Evolutionary conservation across 2,797 vertebrate genomes (phyloP).

Genomic region (Podargus strigoides): DNA sequence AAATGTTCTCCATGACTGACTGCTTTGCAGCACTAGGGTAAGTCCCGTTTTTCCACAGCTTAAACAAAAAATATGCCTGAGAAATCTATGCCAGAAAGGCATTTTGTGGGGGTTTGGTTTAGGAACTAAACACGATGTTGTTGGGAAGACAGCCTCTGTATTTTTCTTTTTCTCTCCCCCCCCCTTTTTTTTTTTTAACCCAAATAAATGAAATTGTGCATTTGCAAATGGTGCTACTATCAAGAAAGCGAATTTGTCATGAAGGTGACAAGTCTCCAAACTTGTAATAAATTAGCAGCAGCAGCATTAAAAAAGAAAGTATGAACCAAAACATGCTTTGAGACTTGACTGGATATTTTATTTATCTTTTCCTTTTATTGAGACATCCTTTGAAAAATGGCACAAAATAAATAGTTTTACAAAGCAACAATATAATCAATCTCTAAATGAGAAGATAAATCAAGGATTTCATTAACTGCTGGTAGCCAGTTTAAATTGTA

Average conservation of each 20-base stretch:
- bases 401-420: slow-evolving; percentile 80
- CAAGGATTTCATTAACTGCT: slow-evolving; percentile 96
- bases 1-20: slow-evolving; percentile 72
- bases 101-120: slow-evolving; percentile 50
- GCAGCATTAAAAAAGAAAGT: slow-evolving; percentile 72
- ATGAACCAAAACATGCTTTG: slow-evolving; percentile 69
- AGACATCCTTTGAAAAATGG: slow-evolving; percentile 76
- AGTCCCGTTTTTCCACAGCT: slow-evolving; percentile 71
- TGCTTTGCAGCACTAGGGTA: slow-evolving; percentile 74
- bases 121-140: slow-evolving; percentile 43
- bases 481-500: slow-evolving; percentile 92
- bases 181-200: neutral
- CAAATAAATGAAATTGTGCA: slow-evolving; percentile 18
- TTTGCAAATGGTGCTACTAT: slow-evolving; percentile 45
- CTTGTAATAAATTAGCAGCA: slow-evolving; percentile 63
- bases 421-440: slow-evolving; percentile 96
- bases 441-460: slow-evolving; percentile 90
- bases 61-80: slow-evolving; percentile 63
- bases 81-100: slow-evolving; percentile 59
- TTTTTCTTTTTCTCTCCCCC: no score
- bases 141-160: slow-evolving; percentile 1
- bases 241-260: slow-evolving; percentile 43
- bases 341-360: slow-evolving; percentile 68
- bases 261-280: slow-evolving; percentile 62
- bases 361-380: slow-evolving; percentile 70